Conservation (phyloP, 2,113 vertebrate genomes). For the Apteryx mantelli region DNA sequence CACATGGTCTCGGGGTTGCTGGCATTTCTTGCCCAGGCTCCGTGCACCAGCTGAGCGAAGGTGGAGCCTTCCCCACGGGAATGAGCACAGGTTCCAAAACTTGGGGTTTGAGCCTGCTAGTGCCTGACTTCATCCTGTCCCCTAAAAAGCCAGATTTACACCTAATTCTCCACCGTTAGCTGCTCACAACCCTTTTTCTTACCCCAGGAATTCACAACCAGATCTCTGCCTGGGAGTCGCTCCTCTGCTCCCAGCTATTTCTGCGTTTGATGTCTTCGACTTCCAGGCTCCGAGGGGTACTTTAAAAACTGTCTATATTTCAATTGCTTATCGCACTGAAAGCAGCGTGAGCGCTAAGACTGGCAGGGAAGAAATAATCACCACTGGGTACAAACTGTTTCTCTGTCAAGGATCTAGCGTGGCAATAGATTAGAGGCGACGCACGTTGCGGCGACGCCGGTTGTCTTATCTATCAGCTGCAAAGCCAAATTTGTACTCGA, state of each 20-base stretch:
- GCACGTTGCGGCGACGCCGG: neutral
- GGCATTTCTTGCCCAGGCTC: too few relatives aligned
- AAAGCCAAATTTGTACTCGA: neutral
- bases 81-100: neutral
- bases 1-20: too few relatives aligned
- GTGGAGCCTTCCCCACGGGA: too few relatives aligned
- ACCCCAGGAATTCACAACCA: neutral
- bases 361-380: neutral
- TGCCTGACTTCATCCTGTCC: neutral
- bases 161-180: neutral
- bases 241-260: neutral
- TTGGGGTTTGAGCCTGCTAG: neutral
- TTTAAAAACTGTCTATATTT: neutral
- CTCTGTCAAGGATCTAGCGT: neutral
- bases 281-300: neutral
- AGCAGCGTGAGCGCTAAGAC: neutral
- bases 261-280: neutral
- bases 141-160: too few relatives aligned
- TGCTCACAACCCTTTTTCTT: neutral
- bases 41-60: too few relatives aligned
- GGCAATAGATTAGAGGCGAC: neutral
- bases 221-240: neutral
- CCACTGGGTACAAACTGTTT: neutral
- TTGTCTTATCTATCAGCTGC: neutral
- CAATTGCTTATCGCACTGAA: neutral